Base-by-base conservation (phyloP, 1,140 invertebrate species). In the Drosophila sechellia region DNA sequence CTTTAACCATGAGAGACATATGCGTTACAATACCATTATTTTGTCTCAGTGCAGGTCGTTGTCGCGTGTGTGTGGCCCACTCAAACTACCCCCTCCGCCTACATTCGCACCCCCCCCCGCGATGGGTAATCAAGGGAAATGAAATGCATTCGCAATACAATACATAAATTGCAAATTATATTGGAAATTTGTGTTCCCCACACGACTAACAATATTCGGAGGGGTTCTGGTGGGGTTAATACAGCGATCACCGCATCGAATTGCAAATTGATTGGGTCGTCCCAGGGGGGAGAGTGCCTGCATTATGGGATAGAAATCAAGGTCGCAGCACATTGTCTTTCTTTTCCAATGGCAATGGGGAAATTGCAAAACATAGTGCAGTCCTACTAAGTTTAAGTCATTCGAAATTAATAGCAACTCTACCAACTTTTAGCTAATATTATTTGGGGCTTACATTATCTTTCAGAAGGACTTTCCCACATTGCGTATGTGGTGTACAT, bases 121-220 rank as follows among this genome's bases (percentile, higher is more conserved):
- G 22, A 45, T 55, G 42, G 63, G 27, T 55, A 56, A 56, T 55
- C 63, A 10, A 70, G 66, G 43, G 43, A 70, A 70, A 49, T 70
- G 66, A 70, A 70, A 42, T 66, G 40, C 61, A 69, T 68, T 70
- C 27, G 56, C 42, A 81, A 61, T 63, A 75, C 56, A 57, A 81
- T 50, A 81, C 66, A 81, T 77, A 77, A 81, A 78, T 74, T 83
- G 79, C 79, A 78, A 70, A 68, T 76, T 68, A 66, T 66, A 68
- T 75, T 76, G 66, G n/a, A 66, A 56, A 48, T 56, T n/a, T 46
- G 42, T 55, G 34, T 55, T 55, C 49, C 25, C 66, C 66, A 39
- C 45, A 17, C 27, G 39, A 20, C 13, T 55, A 68, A 69, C 54
- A 35, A 53, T 50, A 34, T 31, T 49, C 8, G 13, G n/a, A 37